A percentile compares a stretch with the other conserved stretches of the same genome.
These are phyloP conservation scores for Rhagophthalmus giganteus DNA, from an alignment of 2,888 invertebrate genomes.

Conservation along the genomic window DNA sequence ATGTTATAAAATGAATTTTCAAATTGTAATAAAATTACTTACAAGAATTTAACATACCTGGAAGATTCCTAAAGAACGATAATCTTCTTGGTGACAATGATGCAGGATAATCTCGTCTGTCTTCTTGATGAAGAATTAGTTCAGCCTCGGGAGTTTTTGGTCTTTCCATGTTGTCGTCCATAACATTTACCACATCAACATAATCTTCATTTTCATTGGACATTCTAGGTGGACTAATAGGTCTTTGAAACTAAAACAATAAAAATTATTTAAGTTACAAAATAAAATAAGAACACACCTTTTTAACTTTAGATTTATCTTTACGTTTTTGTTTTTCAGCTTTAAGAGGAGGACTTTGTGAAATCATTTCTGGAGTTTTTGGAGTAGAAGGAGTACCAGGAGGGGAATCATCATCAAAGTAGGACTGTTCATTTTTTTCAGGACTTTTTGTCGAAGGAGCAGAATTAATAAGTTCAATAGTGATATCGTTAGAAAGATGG, in stretches of 20 bases:
- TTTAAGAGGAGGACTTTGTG: constrained; percentile 62
- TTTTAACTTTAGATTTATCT: constrained; percentile 54
- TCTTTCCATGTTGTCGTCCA: constrained; percentile 48
- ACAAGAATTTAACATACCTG: constrained; percentile 54
- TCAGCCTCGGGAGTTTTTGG: constrained; percentile 53
- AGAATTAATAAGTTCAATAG: constrained; percentile 58
- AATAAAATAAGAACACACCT: constrained; percentile 26
- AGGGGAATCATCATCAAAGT: constrained; percentile 59
- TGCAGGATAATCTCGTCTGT: constrained; percentile 36
- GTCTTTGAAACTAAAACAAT: constrained; percentile 35
- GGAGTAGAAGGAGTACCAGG: constrained; percentile 61
- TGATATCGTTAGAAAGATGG: constrained; percentile 57
- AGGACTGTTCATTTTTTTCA: constrained; percentile 52
- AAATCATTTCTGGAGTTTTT: constrained; percentile 61
- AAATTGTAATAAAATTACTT: no score
- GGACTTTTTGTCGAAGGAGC: constrained; percentile 44
- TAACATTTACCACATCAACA: no score
- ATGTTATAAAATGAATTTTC: no score
- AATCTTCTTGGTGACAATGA: constrained; percentile 57
- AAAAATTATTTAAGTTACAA: neutral
- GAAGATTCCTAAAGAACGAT: constrained; percentile 59
- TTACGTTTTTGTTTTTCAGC: constrained; percentile 62
- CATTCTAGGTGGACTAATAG: constrained; percentile 38
- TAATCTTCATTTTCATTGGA: constrained; percentile 37
- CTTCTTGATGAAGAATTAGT: constrained; percentile 33